Base-by-base conservation (phyloP, 2,113 vertebrate species). In the Microcebus griseorufus region DNA sequence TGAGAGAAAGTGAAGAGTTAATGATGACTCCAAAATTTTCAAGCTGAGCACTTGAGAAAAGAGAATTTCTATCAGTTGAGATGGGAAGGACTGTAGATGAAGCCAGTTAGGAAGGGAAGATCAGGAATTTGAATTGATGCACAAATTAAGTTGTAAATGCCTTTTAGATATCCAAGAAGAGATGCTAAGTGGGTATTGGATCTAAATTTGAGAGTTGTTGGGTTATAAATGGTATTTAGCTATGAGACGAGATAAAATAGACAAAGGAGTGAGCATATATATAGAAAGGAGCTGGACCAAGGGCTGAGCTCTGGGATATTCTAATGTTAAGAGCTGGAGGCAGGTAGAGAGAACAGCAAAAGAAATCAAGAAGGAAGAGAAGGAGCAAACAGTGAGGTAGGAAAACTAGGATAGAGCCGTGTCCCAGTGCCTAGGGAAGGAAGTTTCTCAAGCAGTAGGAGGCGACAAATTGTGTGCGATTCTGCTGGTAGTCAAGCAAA, bases 141-240 rank as follows among this genome's bases (percentile, higher is more conserved):
- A 67, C 60, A 48, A 84, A 29, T 60, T n/a, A 75, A 55, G 32
- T 79, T 55, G 90, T 42, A 81, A 94, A 65, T 84, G 51, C 51
- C 34, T 69, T 93, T 96, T 88, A 90, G 79, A 69, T 39, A 51
- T 70, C 25, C 14, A 64, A 73, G 78, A 70, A 94, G 78, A 92
- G 85, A 58, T 69, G 32, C 72, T 60, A 80, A 20, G 78, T 90
- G 53, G 60, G 32, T 20, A 22, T 64, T 65, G 76, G 9, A 29
- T n/a, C 64, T 76, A 76, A 94, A 32, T 65, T 81, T 65, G 76
- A 58, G 20, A 60, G 11, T 67, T 83, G 12, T 67, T 62, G 37
- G 53, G 55, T 25, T 64, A 9, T 22, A 25, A 53, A 25, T 78
- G 67, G 27, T 67, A 65, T 51, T 64, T 51, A 92, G 69, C 39